Conservation (phyloP, 2,888 invertebrate genomes). For the Amphipoea lucens region DNA sequence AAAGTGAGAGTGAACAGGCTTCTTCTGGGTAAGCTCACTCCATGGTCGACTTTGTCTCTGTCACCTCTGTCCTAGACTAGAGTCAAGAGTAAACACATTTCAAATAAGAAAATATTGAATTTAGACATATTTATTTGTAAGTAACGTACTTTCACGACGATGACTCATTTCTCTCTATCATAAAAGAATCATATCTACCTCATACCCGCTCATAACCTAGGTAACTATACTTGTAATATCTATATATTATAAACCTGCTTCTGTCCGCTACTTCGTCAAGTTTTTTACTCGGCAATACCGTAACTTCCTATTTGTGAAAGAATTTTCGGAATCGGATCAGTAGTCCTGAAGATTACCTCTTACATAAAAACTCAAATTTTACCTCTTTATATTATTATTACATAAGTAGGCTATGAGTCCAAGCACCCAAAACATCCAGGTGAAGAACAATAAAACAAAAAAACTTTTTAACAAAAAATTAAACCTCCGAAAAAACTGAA, state of each 20-base stretch:
- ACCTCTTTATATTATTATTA: not conserved
- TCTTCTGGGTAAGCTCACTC: too few relatives aligned
- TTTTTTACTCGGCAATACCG: too few relatives aligned
- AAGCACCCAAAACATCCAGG: conserved; percentile 9
- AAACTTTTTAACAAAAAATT: too few relatives aligned
- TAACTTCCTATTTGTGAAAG: not conserved
- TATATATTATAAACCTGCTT: not conserved
- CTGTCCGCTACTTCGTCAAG: not conserved
- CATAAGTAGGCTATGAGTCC: conserved; percentile 8
- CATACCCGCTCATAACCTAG: not conserved
- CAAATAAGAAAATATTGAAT: too few relatives aligned
- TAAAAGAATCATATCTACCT: not conserved
- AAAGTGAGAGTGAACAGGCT: too few relatives aligned
- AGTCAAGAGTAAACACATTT: too few relatives aligned
- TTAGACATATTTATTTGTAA: not conserved
- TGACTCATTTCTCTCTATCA: not conserved
- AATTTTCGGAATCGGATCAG: not conserved
- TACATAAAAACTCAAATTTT: not conserved
- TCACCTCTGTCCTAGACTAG: too few relatives aligned
- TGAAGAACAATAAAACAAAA: not conserved
- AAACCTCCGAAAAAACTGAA: too few relatives aligned
- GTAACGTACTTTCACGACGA: not conserved
- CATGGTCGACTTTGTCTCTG: too few relatives aligned
- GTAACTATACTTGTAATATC: not conserved
- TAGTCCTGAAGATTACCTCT: not conserved